Percentiles rank a stretch among this genome's conserved stretches.
These are phyloP conservation scores for Sitta europaea DNA, from an alignment of 2,113 vertebrate species.

Conservation along the genomic window DNA sequence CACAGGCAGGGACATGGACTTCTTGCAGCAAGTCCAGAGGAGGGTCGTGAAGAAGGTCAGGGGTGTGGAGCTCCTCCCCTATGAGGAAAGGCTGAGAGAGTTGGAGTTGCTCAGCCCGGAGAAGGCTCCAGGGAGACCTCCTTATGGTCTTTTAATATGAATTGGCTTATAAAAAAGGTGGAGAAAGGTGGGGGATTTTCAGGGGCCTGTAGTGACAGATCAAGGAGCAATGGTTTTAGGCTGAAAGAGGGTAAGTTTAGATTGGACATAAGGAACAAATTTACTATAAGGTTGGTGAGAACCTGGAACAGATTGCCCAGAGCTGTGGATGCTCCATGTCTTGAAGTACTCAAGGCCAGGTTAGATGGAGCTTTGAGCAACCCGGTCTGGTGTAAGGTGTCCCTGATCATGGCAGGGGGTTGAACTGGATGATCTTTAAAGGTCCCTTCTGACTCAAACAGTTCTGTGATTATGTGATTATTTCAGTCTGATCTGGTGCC, in stretches of 20 bases:
- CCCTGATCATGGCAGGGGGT: not conserved
- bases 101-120: not conserved
- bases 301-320: not conserved
- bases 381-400: not conserved
- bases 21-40: accelerated
- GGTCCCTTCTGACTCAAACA: not conserved
- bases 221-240: not conserved
- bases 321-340: not conserved
- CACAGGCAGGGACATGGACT: not conserved
- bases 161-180: not conserved
- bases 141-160: not conserved
- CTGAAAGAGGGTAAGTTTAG: not conserved
- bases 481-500: not conserved
- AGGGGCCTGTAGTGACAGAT: not conserved
- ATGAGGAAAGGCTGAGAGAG: not conserved
- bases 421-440: not conserved
- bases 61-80: not conserved
- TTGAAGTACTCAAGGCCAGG: not conserved
- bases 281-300: not conserved
- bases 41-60: not conserved
- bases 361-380: not conserved
- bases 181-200: not conserved
- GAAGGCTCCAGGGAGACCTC: not conserved
- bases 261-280: not conserved
- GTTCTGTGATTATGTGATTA: not conserved